Conservation (phyloP, 2,113 vertebrate species). For the Atlantisia rogersi region DNA sequence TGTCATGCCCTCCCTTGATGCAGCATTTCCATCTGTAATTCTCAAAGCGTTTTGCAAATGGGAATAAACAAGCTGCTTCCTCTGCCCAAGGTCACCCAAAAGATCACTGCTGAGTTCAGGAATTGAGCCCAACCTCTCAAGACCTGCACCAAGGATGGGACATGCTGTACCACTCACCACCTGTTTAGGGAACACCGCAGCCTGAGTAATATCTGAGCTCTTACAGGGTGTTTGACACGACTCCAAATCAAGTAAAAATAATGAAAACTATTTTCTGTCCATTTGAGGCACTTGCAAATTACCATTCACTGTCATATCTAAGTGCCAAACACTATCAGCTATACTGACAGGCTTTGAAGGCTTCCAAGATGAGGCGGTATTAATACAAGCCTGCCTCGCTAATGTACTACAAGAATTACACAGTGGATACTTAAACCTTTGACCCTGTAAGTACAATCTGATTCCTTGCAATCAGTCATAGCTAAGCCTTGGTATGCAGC, state of each 20-base stretch:
- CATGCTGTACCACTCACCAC: slow-evolving; percentile 25
- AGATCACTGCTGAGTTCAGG: neutral
- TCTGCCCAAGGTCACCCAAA: neutral
- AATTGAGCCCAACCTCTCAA: neutral
- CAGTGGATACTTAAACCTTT: neutral
- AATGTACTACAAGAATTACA: slow-evolving; percentile 15
- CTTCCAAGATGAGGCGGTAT: slow-evolving; percentile 62
- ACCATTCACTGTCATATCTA: slow-evolving; percentile 65
- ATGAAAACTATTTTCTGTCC: slow-evolving; percentile 71
- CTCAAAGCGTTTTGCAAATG: neutral
- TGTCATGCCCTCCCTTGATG: neutral
- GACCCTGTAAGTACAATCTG: neutral
- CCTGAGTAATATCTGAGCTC: slow-evolving; percentile 6
- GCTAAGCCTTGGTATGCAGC: neutral
- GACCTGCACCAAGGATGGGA: neutral
- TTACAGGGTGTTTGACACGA: slow-evolving; percentile 39
- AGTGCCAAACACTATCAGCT: slow-evolving; percentile 67
- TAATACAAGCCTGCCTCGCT: slow-evolving; percentile 56
- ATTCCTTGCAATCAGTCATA: neutral
- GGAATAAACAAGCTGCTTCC: slow-evolving; percentile 28
- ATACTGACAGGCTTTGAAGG: slow-evolving; percentile 60
- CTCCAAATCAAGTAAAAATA: slow-evolving; percentile 59
- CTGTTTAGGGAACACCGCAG: slow-evolving; percentile 22
- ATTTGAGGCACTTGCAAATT: slow-evolving; percentile 66
- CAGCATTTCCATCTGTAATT: slow-evolving; percentile 20